Evolutionary conservation across 2,113 vertebrate genomes (phyloP).

Genomic region (Semicossyphus pulcher): DNA sequence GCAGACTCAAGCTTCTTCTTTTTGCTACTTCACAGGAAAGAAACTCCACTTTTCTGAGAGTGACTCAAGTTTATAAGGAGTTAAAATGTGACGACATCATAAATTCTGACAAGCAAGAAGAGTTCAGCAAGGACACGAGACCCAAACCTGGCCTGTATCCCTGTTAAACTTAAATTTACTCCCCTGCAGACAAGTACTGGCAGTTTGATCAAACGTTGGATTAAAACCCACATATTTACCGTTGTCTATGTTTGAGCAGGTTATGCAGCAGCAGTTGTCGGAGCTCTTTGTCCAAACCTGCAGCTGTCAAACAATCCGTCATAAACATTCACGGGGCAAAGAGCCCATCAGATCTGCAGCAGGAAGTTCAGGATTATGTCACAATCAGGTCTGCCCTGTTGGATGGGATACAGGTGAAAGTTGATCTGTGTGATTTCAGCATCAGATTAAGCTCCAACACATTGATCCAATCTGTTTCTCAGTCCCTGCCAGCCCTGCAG

Average conservation of each 20-base stretch:
- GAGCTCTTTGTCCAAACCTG: constrained; percentile 3
- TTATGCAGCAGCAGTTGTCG: not conserved
- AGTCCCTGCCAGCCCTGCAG: not conserved
- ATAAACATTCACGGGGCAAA: not conserved
- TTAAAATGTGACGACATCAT: too few relatives aligned
- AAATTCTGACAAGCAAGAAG: not conserved
- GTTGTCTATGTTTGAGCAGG: not conserved
- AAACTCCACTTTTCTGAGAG: not conserved
- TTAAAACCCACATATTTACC: not conserved
- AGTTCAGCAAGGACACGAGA: not conserved
- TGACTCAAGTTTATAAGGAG: not conserved
- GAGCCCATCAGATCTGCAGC: not conserved
- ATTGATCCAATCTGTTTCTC: not conserved
- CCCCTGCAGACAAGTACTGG: not conserved
- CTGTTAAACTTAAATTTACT: not conserved
- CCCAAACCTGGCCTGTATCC: not conserved
- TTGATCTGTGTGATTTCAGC: not conserved
- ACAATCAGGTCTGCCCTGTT: not conserved
- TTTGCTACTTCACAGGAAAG: not conserved
- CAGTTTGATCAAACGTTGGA: not conserved
- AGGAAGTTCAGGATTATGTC: not conserved
- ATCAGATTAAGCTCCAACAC: not conserved
- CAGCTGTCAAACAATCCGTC: not conserved
- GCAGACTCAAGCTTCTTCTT: not conserved
- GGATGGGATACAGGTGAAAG: not conserved